A percentile compares a stretch with the other conserved stretches of the same genome.
Evolutionary conservation across 2,797 vertebrate genomes (phyloP).

Genomic region (Adelosebastes latens): DNA sequence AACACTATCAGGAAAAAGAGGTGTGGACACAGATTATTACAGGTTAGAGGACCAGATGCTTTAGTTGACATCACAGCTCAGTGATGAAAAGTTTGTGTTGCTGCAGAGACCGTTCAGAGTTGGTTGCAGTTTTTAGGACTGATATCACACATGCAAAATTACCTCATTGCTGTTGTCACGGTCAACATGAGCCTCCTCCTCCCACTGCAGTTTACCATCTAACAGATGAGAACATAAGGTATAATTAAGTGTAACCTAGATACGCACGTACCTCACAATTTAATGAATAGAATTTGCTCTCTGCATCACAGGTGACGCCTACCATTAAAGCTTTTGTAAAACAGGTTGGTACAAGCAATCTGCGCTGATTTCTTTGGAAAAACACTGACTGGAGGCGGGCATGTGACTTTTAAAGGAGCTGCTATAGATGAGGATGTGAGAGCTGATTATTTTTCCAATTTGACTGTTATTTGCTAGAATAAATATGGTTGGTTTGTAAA

Average conservation of each 20-base stretch:
- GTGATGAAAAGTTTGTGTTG: neutral
- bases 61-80: neutral
- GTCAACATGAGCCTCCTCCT: constrained; percentile 91
- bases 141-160: neutral
- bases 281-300: neutral
- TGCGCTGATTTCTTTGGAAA: neutral
- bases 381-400: neutral
- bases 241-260: neutral
- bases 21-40: neutral
- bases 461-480: neutral
- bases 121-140: neutral
- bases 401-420: neutral
- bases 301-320: neutral
- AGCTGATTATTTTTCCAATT: neutral
- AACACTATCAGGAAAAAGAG: constrained; percentile 71
- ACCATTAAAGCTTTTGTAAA: neutral
- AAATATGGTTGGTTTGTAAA: neutral
- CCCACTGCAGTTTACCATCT: constrained; percentile 95
- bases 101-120: neutral
- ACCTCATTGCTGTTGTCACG: constrained; percentile 92
- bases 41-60: neutral
- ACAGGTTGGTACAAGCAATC: neutral
- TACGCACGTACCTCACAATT: neutral
- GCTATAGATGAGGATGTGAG: neutral
- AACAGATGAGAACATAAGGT: constrained; percentile 24